These are phyloP conservation scores for Plebejus argus DNA, from an alignment of 2,888 invertebrate species.

Conservation along the genomic window DNA sequence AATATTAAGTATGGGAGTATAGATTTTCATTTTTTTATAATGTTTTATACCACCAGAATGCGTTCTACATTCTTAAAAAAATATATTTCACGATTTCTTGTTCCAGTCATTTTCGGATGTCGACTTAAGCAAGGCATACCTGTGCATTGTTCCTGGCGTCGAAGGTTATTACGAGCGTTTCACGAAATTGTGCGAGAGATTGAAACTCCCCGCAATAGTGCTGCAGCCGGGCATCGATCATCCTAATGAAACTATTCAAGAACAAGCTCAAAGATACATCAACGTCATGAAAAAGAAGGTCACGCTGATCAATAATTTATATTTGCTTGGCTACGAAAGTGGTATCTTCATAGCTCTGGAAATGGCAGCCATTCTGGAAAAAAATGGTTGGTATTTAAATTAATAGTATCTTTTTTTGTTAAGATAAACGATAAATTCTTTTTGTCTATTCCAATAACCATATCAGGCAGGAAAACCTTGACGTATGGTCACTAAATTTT, in stretches of 20 bases:
- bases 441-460: too few relatives aligned
- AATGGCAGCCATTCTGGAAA: conserved; percentile 56
- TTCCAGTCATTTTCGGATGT: conserved; percentile 51
- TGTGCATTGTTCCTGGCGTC: conserved; percentile 57
- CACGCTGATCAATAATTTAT: conserved; percentile 48
- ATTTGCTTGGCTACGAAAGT: conserved; percentile 58
- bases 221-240: conserved; percentile 51
- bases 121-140: conserved; percentile 45
- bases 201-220: conserved; percentile 52
- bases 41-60: too few relatives aligned
- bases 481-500: too few relatives aligned
- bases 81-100: conserved; percentile 7
- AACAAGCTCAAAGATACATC: conserved; percentile 50
- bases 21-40: too few relatives aligned
- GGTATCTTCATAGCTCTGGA: conserved; percentile 57
- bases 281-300: conserved; percentile 50
- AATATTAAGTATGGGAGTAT: too few relatives aligned
- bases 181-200: conserved; percentile 49
- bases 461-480: too few relatives aligned
- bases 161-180: conserved; percentile 54
- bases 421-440: too few relatives aligned
- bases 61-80: background rate
- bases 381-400: conserved; percentile 48
- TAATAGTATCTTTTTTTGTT: too few relatives aligned
- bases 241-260: conserved; percentile 46